phyloP scores from a whole-genome alignment of 2,797 vertebrate species.

The Enteromius unitaeniatus region DNA sequence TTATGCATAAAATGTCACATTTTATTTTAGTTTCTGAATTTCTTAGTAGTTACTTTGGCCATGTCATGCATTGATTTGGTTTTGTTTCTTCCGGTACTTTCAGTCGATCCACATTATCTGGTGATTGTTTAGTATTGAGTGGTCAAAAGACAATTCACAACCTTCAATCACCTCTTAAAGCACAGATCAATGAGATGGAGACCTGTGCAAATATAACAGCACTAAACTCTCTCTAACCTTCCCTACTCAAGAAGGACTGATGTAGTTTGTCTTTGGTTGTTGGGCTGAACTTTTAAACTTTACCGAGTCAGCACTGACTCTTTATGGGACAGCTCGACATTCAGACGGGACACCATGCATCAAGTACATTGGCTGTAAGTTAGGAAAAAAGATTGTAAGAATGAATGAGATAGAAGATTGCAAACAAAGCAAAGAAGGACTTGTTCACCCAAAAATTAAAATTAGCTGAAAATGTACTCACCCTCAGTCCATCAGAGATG shows the following conservation, averaged over 20 bases:
- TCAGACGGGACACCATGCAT: background rate
- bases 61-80: background rate
- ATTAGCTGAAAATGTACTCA: background rate
- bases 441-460: background rate
- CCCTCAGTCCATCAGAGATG: background rate
- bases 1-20: background rate
- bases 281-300: conserved; percentile 12
- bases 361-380: background rate
- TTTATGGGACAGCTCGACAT: background rate
- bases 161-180: conserved; percentile 36
- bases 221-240: conserved; percentile 7
- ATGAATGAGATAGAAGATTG: too few species aligned
- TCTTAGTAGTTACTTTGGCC: background rate
- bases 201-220: background rate
- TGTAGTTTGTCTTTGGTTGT: background rate
- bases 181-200: conserved; percentile 14
- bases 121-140: conserved; percentile 18
- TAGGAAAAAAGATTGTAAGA: background rate
- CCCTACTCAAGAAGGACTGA: background rate
- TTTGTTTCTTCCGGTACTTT: background rate
- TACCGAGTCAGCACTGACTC: background rate
- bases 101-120: conserved; percentile 5
- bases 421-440: background rate
- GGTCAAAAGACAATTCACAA: background rate
- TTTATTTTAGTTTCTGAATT: background rate